A percentile compares a stretch with the other conserved stretches of the same genome.
Evolutionary conservation across 2,888 invertebrate genomes (phyloP).

Genomic region (Caenorhabditis macrosperma): DNA sequence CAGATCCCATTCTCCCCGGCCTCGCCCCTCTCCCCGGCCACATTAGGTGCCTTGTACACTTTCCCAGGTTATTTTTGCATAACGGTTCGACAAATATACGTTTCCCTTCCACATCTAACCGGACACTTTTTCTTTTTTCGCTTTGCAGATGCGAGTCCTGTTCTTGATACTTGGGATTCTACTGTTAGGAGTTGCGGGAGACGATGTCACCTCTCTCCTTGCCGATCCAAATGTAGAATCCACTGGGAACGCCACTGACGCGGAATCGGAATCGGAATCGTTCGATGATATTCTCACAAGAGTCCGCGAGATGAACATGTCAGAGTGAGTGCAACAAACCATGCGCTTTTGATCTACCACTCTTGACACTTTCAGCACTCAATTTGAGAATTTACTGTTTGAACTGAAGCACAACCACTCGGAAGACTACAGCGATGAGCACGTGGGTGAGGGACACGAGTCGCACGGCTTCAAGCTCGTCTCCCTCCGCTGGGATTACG

Average conservation of each 20-base stretch:
- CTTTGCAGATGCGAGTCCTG: not conserved
- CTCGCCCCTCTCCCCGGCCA: conserved; percentile 8
- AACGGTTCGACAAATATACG: not conserved
- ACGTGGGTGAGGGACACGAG: not conserved
- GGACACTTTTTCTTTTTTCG: not conserved
- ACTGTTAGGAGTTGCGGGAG: not conserved
- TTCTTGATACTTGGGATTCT: not conserved
- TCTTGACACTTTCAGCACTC: conserved; percentile 33
- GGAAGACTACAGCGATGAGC: conserved; percentile 20
- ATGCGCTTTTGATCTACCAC: too few species aligned
- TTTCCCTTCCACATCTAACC: not conserved
- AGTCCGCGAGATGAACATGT: conserved; percentile 15
- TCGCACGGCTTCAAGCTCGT: conserved; percentile 64
- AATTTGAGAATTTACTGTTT: not conserved
- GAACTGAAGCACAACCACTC: conserved; percentile 7
- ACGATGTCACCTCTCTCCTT: not conserved
- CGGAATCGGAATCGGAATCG: not conserved
- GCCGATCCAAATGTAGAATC: not conserved
- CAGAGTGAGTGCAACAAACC: conserved; percentile 29
- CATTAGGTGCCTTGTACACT: not conserved
- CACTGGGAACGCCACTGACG: not conserved
- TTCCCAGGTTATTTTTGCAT: not conserved
- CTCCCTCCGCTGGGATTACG: conserved; percentile 76
- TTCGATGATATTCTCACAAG: not conserved
- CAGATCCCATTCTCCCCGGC: conserved; percentile 39